A percentile compares a stretch with the other conserved stretches of the same genome.
These are phyloP conservation scores for Allolobophora icterica DNA, from an alignment of 2,888 invertebrate species.

Conservation along the genomic window DNA sequence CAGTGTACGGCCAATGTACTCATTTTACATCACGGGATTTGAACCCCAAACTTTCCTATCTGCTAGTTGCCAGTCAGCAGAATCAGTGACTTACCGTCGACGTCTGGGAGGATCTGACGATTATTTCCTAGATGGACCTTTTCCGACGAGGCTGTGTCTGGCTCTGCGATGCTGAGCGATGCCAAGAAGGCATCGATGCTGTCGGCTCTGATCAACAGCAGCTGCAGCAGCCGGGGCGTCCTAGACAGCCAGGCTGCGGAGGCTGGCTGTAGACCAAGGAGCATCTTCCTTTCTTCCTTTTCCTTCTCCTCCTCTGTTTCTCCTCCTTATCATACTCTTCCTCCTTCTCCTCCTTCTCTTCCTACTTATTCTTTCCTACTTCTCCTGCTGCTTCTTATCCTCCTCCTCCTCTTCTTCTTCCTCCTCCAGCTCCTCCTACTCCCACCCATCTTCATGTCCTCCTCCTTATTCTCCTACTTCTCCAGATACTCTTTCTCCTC, in stretches of 20 bases:
- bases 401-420: slow-evolving; percentile 51
- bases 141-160: not conserved
- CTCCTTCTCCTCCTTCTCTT: too few relatives aligned
- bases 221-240: slow-evolving; percentile 47
- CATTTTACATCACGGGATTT: too few relatives aligned
- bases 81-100: not conserved
- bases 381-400: too few relatives aligned
- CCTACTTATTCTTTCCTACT: too few relatives aligned
- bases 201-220: slow-evolving; percentile 53
- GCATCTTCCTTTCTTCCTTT: not conserved
- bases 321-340: too few relatives aligned
- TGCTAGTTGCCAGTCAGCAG: not conserved
- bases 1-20: not conserved
- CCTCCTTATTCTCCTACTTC: too few relatives aligned
- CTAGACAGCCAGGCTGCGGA: not conserved
- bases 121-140: not conserved
- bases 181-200: slow-evolving; percentile 50
- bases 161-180: not conserved
- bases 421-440: slow-evolving; percentile 52
- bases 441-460: not conserved
- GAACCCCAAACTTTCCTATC: too few relatives aligned
- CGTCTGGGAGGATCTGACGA: not conserved
- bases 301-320: too few relatives aligned
- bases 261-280: not conserved
- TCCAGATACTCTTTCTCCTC: too few relatives aligned